A percentile compares a stretch with the other conserved stretches of the same genome.
phyloP scores from a whole-genome alignment of 2,113 vertebrate genomes.

The Archocentrus centrarchus region DNA sequence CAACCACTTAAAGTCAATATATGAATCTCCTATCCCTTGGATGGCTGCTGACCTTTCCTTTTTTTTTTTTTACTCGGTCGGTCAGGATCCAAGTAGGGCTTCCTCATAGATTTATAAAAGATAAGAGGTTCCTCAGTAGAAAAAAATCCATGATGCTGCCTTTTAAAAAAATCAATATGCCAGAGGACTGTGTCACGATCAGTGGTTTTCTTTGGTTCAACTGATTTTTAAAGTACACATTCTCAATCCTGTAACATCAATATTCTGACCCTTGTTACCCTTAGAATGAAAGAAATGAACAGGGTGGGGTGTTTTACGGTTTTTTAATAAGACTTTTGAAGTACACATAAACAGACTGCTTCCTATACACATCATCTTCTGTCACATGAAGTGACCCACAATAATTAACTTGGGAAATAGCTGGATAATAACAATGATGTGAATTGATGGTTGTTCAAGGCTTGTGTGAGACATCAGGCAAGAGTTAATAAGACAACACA shows the following conservation, averaged over 20 bases:
- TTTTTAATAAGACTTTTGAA: conserved; percentile 35
- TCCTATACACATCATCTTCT: conserved; percentile 29
- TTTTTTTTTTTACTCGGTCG: background rate
- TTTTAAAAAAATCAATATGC: background rate
- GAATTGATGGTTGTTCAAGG: background rate
- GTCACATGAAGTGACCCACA: conserved; percentile 33
- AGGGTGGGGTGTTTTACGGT: background rate
- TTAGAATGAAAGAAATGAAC: conserved; percentile 6
- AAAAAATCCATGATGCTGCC: background rate
- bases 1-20: conserved; percentile 46
- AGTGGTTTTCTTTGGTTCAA: background rate
- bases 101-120: conserved; percentile 1
- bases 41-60: conserved; percentile 54
- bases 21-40: conserved; percentile 13
- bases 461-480: conserved; percentile 21
- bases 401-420: conserved; percentile 29
- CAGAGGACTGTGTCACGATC: background rate
- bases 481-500: conserved; percentile 37
- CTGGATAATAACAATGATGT: conserved; percentile 17
- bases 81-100: background rate
- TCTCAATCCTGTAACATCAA: background rate
- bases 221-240: background rate
- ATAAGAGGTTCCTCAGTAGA: background rate
- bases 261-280: background rate
- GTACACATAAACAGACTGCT: conserved; percentile 35